phyloP scores from a whole-genome alignment of 2,888 invertebrate species.

The Brachyopa scutellaris region DNA sequence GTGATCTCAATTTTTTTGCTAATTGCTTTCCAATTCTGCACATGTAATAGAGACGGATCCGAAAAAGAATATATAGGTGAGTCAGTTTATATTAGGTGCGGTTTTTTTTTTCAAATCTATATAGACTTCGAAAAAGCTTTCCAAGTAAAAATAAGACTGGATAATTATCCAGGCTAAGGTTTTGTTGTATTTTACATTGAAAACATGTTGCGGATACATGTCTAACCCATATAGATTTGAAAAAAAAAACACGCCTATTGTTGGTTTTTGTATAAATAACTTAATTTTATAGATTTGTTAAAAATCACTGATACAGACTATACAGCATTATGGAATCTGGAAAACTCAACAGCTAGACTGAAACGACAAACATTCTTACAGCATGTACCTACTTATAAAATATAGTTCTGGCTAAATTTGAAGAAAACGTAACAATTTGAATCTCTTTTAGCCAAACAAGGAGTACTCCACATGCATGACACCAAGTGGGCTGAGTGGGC shows the following conservation, averaged over 20 bases:
- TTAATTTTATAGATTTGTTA: constrained; percentile 78
- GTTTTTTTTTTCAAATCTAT: too few relatives aligned
- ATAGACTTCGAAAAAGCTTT: too few relatives aligned
- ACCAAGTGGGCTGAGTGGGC: constrained; percentile 85
- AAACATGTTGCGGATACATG: too few relatives aligned
- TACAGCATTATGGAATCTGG: constrained; percentile 76
- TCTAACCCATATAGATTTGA: too few relatives aligned
- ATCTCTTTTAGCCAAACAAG: constrained; percentile 81
- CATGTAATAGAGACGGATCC: neutral
- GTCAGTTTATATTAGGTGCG: constrained; percentile 3
- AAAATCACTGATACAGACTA: constrained; percentile 77
- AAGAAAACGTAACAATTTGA: neutral
- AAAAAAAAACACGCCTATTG: too few relatives aligned
- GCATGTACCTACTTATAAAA: too few relatives aligned
- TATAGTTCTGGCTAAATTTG: too few relatives aligned
- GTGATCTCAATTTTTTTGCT: neutral
- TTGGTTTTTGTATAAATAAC: too few relatives aligned
- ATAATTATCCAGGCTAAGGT: too few relatives aligned
- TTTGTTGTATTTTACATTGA: too few relatives aligned
- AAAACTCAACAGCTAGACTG: neutral
- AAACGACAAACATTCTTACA: constrained; percentile 29
- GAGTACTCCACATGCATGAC: constrained; percentile 84
- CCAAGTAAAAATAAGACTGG: too few relatives aligned
- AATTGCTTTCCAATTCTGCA: neutral
- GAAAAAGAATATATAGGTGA: constrained; percentile 26